Percentiles rank a stretch among this genome's conserved stretches.
These are phyloP conservation scores for Lamellibrachia luymesi DNA, from an alignment of 1,140 invertebrate species.

Conservation along the genomic window DNA sequence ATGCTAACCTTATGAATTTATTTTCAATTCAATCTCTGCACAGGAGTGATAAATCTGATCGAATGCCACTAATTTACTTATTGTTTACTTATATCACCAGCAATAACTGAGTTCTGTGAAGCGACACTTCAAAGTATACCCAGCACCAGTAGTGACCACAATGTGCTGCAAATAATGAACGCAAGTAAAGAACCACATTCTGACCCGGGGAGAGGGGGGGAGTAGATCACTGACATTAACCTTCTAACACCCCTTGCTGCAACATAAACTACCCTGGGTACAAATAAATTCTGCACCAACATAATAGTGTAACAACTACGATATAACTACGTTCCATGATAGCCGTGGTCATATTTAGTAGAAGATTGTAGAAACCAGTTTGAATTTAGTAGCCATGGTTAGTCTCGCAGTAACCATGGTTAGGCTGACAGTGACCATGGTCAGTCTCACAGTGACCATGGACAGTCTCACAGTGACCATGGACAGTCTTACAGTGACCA, in stretches of 20 bases:
- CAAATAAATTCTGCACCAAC: background rate
- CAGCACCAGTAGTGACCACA: background rate
- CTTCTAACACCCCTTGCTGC: background rate
- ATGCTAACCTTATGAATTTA: background rate
- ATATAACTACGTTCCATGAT: background rate
- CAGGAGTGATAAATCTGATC: background rate
- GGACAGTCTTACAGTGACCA: too few species aligned
- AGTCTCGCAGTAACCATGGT: too few species aligned
- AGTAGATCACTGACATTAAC: background rate
- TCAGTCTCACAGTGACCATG: too few species aligned
- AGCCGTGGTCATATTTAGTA: background rate
- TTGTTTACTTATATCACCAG: background rate
- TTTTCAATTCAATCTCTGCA: background rate
- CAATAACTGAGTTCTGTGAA: background rate
- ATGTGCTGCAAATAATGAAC: background rate
- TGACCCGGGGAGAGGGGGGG: background rate
- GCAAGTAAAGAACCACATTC: background rate
- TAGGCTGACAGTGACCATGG: too few species aligned
- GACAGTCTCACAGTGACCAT: too few species aligned
- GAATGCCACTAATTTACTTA: background rate
- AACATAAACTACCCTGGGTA: background rate
- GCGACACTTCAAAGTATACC: background rate
- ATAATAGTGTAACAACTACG: background rate
- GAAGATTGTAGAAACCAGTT: too few species aligned
- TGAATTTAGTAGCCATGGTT: too few species aligned